Conservation (phyloP, 2,797 vertebrate species). For the Catharus ustulatus region DNA sequence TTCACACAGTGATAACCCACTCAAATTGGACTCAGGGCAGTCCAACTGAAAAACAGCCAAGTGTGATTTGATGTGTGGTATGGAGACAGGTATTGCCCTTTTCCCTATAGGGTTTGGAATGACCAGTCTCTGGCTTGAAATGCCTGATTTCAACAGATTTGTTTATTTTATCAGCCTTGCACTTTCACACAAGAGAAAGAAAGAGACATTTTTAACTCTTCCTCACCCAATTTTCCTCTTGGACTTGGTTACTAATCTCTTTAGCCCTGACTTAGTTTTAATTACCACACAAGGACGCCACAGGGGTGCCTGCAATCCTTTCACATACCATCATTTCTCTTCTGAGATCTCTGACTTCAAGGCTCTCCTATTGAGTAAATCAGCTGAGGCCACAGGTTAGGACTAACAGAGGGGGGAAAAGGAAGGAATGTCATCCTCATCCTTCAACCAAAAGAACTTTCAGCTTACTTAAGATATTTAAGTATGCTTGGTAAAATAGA, state of each 20-base stretch:
- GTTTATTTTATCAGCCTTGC: neutral
- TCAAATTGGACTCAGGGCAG: neutral
- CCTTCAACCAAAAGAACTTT: neutral
- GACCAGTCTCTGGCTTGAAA: neutral
- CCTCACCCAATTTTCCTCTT: neutral
- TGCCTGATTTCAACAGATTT: neutral
- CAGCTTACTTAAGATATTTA: neutral
- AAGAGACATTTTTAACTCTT: constrained; percentile 1
- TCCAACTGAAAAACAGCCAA: neutral
- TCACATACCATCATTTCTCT: neutral
- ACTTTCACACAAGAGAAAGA: neutral
- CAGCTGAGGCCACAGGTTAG: neutral
- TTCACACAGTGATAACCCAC: neutral
- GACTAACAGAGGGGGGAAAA: neutral
- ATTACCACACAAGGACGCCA: neutral
- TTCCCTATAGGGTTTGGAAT: neutral
- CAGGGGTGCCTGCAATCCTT: neutral
- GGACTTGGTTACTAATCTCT: neutral
- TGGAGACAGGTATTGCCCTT: neutral
- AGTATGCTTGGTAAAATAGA: neutral
- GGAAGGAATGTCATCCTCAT: neutral
- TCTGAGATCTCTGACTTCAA: neutral
- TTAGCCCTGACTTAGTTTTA: neutral
- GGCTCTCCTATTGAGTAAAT: neutral
- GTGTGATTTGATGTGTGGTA: neutral